Conservation (phyloP, 2,113 vertebrate genomes). For the Phrynosoma blainvillii region DNA sequence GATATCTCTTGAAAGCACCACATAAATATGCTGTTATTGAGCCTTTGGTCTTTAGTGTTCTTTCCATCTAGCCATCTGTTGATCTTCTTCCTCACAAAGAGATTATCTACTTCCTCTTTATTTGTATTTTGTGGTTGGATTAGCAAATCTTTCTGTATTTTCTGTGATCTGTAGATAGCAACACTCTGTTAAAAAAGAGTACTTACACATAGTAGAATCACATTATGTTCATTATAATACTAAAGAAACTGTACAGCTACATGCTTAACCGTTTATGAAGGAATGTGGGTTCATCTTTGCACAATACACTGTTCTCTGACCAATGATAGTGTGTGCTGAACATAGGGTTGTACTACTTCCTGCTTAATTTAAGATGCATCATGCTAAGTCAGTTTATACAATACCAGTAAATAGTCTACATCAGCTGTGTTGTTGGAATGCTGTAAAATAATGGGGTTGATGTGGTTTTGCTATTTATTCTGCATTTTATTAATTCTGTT, state of each 20-base stretch:
- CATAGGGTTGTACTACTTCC: neutral
- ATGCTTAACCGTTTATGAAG: constrained; percentile 28
- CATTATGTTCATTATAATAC: neutral
- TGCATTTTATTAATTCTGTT: neutral
- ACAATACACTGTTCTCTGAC: constrained; percentile 41
- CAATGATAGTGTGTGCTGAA: neutral
- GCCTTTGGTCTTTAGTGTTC: constrained; percentile 4
- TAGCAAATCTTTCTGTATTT: constrained; percentile 47
- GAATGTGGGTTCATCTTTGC: constrained; percentile 49
- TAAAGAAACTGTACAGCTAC: constrained; percentile 35
- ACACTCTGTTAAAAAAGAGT: neutral
- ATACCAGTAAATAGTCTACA: neutral
- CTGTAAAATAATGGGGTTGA: neutral
- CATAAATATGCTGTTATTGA: neutral
- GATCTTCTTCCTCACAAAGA: constrained; percentile 36
- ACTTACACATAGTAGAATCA: constrained; percentile 23
- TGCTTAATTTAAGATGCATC: neutral
- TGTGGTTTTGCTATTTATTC: neutral
- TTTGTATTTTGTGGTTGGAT: constrained; percentile 60
- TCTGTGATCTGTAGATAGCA: constrained; percentile 47
- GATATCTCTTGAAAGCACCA: neutral
- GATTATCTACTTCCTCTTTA: constrained; percentile 45
- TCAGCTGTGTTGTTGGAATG: neutral
- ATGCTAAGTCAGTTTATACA: neutral
- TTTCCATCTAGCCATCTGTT: constrained; percentile 32